Percentiles rank a stretch among this genome's conserved stretches.
Evolutionary conservation across 2,888 invertebrate genomes (phyloP).

Genomic region (Loripinus fragilis): DNA sequence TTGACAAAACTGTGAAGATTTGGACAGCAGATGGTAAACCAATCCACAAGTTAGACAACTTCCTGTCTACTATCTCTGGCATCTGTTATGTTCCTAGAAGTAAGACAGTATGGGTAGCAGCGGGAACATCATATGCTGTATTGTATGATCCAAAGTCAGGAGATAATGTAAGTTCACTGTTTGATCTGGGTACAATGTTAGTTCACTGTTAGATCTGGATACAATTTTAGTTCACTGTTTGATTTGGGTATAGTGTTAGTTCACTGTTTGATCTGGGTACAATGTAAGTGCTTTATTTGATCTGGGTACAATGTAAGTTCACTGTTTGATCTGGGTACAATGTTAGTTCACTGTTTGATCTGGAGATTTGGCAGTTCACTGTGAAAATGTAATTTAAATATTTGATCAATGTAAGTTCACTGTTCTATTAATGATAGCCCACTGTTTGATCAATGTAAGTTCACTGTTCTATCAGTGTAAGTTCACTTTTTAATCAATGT

Average conservation of each 20-base stretch:
- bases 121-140: conserved; percentile 79
- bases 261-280: too few relatives aligned
- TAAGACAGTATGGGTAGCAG: conserved; percentile 83
- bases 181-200: conserved; percentile 83
- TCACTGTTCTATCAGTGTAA: too few relatives aligned
- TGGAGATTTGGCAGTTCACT: too few relatives aligned
- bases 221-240: conserved; percentile 81
- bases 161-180: conserved; percentile 81
- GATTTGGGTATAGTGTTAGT: conserved; percentile 83
- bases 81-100: conserved; percentile 82
- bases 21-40: conserved; percentile 83
- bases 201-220: conserved; percentile 81
- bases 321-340: too few relatives aligned
- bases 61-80: conserved; percentile 79
- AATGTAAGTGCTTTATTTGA: too few relatives aligned
- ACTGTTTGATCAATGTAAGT: too few relatives aligned
- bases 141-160: conserved; percentile 83
- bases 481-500: too few relatives aligned
- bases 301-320: too few relatives aligned
- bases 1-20: conserved; percentile 83
- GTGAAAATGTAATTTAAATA: too few relatives aligned
- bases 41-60: conserved; percentile 80
- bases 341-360: too few relatives aligned
- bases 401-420: too few relatives aligned
- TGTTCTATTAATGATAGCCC: too few relatives aligned